These are phyloP conservation scores for Andrena fulva DNA, from an alignment of 2,888 invertebrate genomes.

Conservation along the genomic window DNA sequence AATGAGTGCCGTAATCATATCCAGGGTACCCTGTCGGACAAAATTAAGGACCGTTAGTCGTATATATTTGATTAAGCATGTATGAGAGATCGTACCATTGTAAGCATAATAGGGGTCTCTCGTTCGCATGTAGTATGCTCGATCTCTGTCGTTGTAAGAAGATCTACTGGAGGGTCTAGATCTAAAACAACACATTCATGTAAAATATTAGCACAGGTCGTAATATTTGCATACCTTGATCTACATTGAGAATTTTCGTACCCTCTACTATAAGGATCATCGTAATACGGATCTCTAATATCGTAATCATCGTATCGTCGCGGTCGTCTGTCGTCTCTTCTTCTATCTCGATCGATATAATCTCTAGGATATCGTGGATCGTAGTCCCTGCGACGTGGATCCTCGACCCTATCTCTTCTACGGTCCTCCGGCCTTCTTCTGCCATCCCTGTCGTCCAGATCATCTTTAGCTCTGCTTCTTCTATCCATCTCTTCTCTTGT, in stretches of 20 bases:
- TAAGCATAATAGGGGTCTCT: slow-evolving; percentile 82
- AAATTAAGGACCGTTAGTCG: not conserved
- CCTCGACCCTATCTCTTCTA: slow-evolving; percentile 75
- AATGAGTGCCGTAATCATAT: slow-evolving; percentile 80
- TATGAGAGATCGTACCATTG: slow-evolving; percentile 71
- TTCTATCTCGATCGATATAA: slow-evolving; percentile 79
- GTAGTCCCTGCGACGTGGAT: slow-evolving; percentile 77
- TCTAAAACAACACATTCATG: slow-evolving; percentile 59
- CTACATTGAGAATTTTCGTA: slow-evolving; percentile 42
- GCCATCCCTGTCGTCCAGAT: slow-evolving; percentile 78
- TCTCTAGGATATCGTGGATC: slow-evolving; percentile 79
- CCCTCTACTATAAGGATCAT: slow-evolving; percentile 81
- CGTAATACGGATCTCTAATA: slow-evolving; percentile 79
- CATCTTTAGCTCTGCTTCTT: slow-evolving; percentile 78
- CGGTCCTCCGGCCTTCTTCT: slow-evolving; percentile 79
- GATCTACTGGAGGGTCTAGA: slow-evolving; percentile 84
- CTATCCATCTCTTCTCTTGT: slow-evolving; percentile 79
- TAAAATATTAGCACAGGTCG: not conserved
- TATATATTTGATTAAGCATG: not conserved
- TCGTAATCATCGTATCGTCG: slow-evolving; percentile 82
- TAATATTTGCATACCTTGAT: not conserved
- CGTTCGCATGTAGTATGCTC: slow-evolving; percentile 79
- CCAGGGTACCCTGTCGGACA: slow-evolving; percentile 74
- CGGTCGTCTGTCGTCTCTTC: slow-evolving; percentile 80
- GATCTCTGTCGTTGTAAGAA: slow-evolving; percentile 83